A percentile compares a stretch with the other conserved stretches of the same genome.
These are phyloP conservation scores for Oxytorus armatus DNA, from an alignment of 2,888 invertebrate genomes.

Conservation along the genomic window DNA sequence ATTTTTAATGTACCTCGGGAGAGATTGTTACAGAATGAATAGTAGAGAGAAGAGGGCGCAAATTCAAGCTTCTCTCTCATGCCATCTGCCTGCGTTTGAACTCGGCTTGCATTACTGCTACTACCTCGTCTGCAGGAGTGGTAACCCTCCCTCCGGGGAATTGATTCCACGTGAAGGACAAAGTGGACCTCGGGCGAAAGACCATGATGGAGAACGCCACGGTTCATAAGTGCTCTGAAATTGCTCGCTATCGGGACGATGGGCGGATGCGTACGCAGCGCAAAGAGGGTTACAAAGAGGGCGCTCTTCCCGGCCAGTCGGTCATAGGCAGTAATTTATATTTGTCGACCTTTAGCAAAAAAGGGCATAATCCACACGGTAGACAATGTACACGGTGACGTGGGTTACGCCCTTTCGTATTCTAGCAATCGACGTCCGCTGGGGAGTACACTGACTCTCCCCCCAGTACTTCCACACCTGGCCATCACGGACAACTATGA, in stretches of 20 bases:
- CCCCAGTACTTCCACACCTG: constrained; percentile 45
- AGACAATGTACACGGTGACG: neutral
- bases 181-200: constrained; percentile 39
- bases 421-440: neutral
- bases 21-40: neutral
- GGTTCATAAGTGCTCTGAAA: constrained; percentile 63
- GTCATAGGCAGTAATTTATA: neutral
- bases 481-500: constrained; percentile 51
- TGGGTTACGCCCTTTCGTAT: neutral
- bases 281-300: too few species aligned
- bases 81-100: neutral
- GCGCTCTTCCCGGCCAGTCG: constrained; percentile 4
- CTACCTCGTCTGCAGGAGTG: neutral
- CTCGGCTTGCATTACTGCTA: constrained; percentile 7
- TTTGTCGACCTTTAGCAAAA: neutral
- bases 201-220: constrained; percentile 64
- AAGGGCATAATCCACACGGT: neutral
- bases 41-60: neutral
- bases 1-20: too few species aligned
- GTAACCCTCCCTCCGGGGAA: constrained; percentile 38
- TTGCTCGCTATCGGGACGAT: constrained; percentile 22
- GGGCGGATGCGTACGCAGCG: constrained; percentile 8
- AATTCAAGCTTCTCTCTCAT: neutral
- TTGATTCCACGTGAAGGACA: constrained; percentile 61
- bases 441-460: constrained; percentile 8